phyloP scores from a whole-genome alignment of 2,888 invertebrate genomes.

The Rhynchonema sp. region DNA sequence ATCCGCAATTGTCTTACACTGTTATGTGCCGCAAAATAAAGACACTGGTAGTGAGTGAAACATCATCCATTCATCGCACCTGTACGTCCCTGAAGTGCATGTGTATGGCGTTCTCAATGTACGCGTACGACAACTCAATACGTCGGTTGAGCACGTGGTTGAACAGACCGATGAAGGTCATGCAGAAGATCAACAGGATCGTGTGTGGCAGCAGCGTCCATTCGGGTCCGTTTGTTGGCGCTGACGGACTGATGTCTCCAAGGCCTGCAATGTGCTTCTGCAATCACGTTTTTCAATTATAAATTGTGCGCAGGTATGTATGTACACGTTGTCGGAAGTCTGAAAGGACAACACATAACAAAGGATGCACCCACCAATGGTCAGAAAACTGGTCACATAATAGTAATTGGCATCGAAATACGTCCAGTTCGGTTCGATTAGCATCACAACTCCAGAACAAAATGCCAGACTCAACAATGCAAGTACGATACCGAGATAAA shows the following conservation, averaged over 20 bases:
- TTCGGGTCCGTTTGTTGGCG: not conserved
- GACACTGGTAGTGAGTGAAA: too few relatives aligned
- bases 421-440: not conserved
- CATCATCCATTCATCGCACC: too few relatives aligned
- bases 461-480: not conserved
- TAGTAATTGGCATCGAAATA: not conserved
- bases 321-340: too few relatives aligned
- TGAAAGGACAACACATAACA: not conserved
- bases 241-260: not conserved
- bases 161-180: not conserved
- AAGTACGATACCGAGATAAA: not conserved
- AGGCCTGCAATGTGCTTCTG: not conserved
- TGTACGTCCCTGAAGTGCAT: not conserved
- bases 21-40: too few relatives aligned
- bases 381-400: not conserved
- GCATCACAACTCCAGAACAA: not conserved
- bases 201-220: not conserved
- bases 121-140: not conserved
- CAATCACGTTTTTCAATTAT: too few relatives aligned
- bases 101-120: not conserved
- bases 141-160: not conserved
- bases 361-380: not conserved
- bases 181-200: not conserved
- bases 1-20: too few relatives aligned
- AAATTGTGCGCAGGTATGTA: too few relatives aligned